Base-by-base conservation (phyloP, 2,888 invertebrate genomes). In the Trissoscelio sp. region DNA sequence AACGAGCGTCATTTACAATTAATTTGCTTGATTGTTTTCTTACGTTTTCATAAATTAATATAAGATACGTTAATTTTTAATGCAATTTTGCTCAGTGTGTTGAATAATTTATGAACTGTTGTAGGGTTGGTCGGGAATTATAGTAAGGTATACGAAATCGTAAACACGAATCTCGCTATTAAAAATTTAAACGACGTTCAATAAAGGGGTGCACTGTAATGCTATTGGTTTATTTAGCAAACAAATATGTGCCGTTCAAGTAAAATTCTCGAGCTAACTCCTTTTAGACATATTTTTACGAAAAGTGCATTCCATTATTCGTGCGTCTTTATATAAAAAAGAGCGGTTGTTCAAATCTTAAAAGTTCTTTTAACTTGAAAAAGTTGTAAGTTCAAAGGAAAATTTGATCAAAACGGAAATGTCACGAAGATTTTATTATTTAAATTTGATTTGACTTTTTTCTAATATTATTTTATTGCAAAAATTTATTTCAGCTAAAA, bases 71-170 rank as follows among this genome's bases (percentile, higher is more conserved):
- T 37, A 37, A 57, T 37, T 37, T 16, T 37, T 34, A 57, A 57
- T 37, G 20, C 16, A 57, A 37, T 57, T 37, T 34, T 37, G 12
- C 37, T 57, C 37, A 58, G 58, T 42, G 24, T 57, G 5, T 37
- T 57, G 57, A 42, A 58, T 58, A 2, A 58, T 58, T 42, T 42
- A 58, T 42, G 58, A 58, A 39, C 22, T 12, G 57, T 58, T 58
- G 4, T 22, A 58, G 39, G 7, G 18, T 55, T 31, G 16, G 16
- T 53, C n/a, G 53, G 31, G 24, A 55, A 57, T 57, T 57, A 57
- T 24, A 58, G 42, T 14, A 22, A 58, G 24, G 24, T 24, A 42
- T 42, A 14, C 12, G 58, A 39, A 57, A 58, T 42, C 42, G 39
- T 58, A 58, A 58, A 58, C 58, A 58, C 58, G 16, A 58, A 58